phyloP scores from a whole-genome alignment of 2,888 invertebrate species.

The Campopleginae sp. region DNA sequence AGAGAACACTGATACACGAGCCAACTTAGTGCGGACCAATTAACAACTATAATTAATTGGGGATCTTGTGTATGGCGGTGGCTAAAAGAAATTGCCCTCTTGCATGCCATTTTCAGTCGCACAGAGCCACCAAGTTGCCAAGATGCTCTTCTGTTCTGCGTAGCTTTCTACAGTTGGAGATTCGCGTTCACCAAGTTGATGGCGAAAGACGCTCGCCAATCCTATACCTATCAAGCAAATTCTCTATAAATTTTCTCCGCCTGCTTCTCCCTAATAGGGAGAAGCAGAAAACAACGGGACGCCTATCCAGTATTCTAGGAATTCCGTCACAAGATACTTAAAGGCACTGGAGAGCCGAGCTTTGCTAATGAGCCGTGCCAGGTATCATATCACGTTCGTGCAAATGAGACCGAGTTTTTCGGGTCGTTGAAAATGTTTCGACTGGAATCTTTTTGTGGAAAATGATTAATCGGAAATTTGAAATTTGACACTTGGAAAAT shows the following conservation, averaged over 20 bases:
- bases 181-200: conserved; percentile 64
- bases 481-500: neutral
- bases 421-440: too few species aligned
- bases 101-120: conserved; percentile 26
- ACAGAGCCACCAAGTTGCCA: conserved; percentile 40
- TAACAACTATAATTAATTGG: conserved; percentile 73
- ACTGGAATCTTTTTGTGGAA: neutral
- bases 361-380: conserved; percentile 5
- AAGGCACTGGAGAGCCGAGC: neutral
- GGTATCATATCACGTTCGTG: neutral
- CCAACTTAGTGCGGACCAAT: conserved; percentile 71
- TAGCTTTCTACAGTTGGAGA: conserved; percentile 43
- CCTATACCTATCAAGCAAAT: conserved; percentile 19
- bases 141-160: conserved; percentile 34
- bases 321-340: conserved; percentile 23
- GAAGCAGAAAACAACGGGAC: conserved; percentile 50
- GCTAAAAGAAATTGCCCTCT: conserved; percentile 56
- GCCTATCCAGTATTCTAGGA: neutral
- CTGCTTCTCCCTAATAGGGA: conserved; percentile 7
- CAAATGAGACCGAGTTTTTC: neutral
- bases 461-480: neutral
- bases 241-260: too few species aligned
- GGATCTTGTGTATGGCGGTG: conserved; percentile 66
- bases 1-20: conserved; percentile 69
- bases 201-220: conserved; percentile 46